Evolutionary conservation across 2,888 invertebrate genomes (phyloP), one percentile per base, ranked within the genome.

Genomic region (Polydesmus complanatus): DNA sequence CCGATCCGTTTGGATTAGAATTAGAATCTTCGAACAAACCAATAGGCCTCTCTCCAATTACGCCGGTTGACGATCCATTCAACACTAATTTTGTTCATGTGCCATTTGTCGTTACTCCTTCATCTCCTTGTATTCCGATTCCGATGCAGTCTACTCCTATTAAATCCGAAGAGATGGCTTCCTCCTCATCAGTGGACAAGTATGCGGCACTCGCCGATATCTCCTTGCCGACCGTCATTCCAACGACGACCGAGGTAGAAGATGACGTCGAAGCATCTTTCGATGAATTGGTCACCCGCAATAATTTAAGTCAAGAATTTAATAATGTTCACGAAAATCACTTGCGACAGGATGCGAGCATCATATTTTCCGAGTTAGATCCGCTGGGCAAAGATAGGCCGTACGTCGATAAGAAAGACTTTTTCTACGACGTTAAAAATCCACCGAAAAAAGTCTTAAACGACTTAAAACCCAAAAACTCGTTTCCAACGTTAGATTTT

Each of bases 351-450:
- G 48, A 48, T 14, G 14, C 56, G 3, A 22, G 56, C 1, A 25
- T 90, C 78, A 88, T 92, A 69, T 93, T 93, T 80, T 90, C 89
- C 67, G 92, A 93, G 74, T 79, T 93, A 75, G 92, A 93, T 80
- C 93, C 93, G 64, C 79, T 92, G 73, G 92, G 92, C 72, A 83
- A 87, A 75, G 88, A 85, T 77, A 88, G 87, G 77, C 92, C 92
- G 65, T 93, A 91, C 79, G 83, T 92, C 72, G 92, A 93, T 80
- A 90, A 90, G 78, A 92, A 92, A 80, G 88, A 90, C 78, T 93
- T 93, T 80, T 93, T 93, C 80, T 89, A 91, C 79, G 90, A 92
- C 76, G 81, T 92, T 72, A 92, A 92, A 79, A 91, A 92, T 77
- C 92, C 92, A 68, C 90, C 91, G 69, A 90, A 91, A 79, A 90